Conservation (phyloP, 37 sponge, comb jelly and placozoan genomes). For the Tethya wilhelma region DNA sequence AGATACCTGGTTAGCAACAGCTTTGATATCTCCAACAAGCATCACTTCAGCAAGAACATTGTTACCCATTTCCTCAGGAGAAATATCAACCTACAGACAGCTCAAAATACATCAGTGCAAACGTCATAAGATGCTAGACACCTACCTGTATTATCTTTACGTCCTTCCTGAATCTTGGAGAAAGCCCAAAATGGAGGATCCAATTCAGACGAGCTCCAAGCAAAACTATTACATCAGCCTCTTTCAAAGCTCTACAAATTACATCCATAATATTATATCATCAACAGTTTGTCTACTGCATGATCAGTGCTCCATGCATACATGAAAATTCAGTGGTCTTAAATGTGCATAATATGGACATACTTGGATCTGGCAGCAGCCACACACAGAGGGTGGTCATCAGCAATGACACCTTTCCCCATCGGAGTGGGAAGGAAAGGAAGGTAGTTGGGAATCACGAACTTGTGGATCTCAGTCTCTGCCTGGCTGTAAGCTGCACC, state of each 20-base stretch:
- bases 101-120: neutral
- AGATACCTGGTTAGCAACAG: slow-evolving; percentile 78
- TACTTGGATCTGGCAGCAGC: slow-evolving; percentile 90
- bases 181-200: slow-evolving; percentile 93
- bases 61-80: slow-evolving; percentile 84
- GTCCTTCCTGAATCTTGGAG: slow-evolving; percentile 80
- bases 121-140: neutral
- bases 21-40: slow-evolving; percentile 73
- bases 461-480: slow-evolving; percentile 42
- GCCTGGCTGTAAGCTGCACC: slow-evolving; percentile 86
- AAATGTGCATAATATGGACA: slow-evolving; percentile 2
- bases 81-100: slow-evolving; percentile 77
- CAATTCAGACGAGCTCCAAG: slow-evolving; percentile 94
- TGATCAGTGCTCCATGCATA: neutral
- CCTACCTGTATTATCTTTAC: slow-evolving; percentile 78
- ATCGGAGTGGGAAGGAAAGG: slow-evolving; percentile 97
- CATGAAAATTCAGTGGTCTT: neutral
- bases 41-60: slow-evolving; percentile 57
- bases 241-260: slow-evolving; percentile 33
- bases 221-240: slow-evolving; percentile 85
- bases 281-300: too few species aligned
- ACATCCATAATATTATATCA: too few species aligned
- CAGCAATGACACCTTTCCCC: slow-evolving; percentile 92
- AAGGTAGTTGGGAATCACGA: slow-evolving; percentile 50
- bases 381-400: slow-evolving; percentile 84